Conservation (phyloP, 2,797 vertebrate genomes). For the Hoplostethus mediterraneus region DNA sequence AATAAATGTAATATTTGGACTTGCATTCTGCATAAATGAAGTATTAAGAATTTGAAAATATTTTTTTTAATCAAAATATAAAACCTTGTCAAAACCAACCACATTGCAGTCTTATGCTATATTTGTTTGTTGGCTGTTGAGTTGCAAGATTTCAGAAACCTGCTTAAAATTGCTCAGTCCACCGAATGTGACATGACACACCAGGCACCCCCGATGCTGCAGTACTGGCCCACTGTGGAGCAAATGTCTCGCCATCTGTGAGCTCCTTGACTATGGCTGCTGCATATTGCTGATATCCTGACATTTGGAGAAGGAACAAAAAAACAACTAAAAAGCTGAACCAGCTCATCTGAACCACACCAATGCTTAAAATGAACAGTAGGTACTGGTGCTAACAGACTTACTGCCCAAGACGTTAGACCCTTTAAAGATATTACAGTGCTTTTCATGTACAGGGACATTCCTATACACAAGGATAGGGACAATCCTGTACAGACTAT, state of each 20-base stretch:
- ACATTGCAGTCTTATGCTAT: conserved; percentile 40
- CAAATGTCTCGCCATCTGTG: conserved; percentile 23
- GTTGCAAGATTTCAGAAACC: neutral
- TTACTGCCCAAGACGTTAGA: too few relatives aligned
- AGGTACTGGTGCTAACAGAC: too few relatives aligned
- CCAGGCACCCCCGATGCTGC: neutral
- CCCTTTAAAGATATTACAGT: too few relatives aligned
- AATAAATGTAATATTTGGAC: too few relatives aligned
- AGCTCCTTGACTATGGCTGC: neutral
- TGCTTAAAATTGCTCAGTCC: neutral
- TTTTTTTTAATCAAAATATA: conserved; percentile 52
- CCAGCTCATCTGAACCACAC: too few relatives aligned
- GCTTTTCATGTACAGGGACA: too few relatives aligned
- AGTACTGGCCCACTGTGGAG: conserved; percentile 17
- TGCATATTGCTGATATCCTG: neutral
- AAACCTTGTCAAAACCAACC: conserved; percentile 21
- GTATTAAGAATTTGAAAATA: conserved; percentile 48
- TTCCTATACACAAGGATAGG: too few relatives aligned
- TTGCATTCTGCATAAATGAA: conserved; percentile 61
- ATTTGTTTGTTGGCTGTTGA: conserved; percentile 33
- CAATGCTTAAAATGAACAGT: too few relatives aligned
- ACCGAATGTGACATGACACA: neutral
- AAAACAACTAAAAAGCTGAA: too few relatives aligned
- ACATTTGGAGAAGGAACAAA: neutral
- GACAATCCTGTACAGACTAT: too few relatives aligned